Evolutionary conservation across 2,888 invertebrate species (phyloP), one percentile per base, ranked within the genome.

Genomic region (Drosophila rellima): DNA sequence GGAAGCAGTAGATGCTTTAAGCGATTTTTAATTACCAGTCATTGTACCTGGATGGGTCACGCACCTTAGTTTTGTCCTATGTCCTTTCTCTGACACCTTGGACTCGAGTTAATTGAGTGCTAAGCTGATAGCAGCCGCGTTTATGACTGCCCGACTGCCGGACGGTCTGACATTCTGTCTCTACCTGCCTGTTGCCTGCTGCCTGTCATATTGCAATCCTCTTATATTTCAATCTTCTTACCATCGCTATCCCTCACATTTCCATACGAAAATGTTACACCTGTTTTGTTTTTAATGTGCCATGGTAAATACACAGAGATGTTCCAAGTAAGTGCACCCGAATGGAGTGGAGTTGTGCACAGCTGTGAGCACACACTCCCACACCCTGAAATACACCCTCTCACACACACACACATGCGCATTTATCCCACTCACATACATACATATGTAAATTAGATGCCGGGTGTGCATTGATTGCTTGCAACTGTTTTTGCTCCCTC

Each of bases 11-110:
- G 20, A 31, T 48, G 48, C 66, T 29, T 67, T 89, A 83, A 83
- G 82, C 73, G 89, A 71, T 87, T 89, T 83, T 84, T 87, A 87
- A 89, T 83, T 83, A 83, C 87, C 84, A 64, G 74, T 37, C 83
- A 70, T 76, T 76, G 83, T 71, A 63, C 42, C 54, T 45, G 18
- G 52, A 23, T 47, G 59, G 23, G 15, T 37, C 77, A 54, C 39
- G 8, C 50, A 52, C 37, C 55, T 50, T 18, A 2, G 29, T 45
- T 17, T 37, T 18, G n/a, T 51, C 45, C 45, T 17, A 39, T 51
- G 63, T 52, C 57, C 50, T 39, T 61, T 61, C 39, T 29, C 37
- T 15, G 39, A 51, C 67, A 65, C 47, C 67, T 52, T 68, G 33
- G 45, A 35, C 62, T 59, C 44, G 45, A 65, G 45, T 70, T 78